phyloP scores from a whole-genome alignment of 2,113 vertebrate genomes.

The Atrichornis clamosus region DNA sequence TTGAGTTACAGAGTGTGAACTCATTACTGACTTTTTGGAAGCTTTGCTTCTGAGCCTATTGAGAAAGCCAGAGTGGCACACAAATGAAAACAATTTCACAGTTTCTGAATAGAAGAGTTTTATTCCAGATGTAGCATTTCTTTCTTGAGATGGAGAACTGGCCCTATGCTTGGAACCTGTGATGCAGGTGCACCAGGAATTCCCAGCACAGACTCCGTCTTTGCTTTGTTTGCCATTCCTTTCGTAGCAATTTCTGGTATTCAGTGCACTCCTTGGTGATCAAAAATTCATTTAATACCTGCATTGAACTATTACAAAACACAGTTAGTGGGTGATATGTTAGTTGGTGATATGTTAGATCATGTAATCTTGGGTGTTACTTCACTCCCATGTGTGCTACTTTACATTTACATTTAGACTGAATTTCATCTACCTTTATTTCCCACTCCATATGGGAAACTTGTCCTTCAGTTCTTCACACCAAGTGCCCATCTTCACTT shows the following conservation, averaged over 20 bases:
- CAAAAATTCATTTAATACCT: neutral
- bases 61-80: neutral
- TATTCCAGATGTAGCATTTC: neutral
- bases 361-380: neutral
- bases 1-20: conserved; percentile 14
- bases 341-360: neutral
- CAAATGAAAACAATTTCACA: neutral
- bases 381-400: neutral
- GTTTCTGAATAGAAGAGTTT: neutral
- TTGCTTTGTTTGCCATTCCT: neutral
- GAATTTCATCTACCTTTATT: neutral
- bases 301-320: neutral
- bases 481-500: neutral
- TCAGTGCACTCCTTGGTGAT: neutral
- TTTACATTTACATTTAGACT: neutral
- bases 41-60: neutral
- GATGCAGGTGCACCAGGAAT: neutral
- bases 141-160: neutral
- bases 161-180: neutral
- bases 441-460: neutral
- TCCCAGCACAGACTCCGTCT: neutral
- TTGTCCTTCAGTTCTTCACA: neutral
- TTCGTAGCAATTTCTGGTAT: neutral
- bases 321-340: neutral
- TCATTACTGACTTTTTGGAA: conserved; percentile 23